Conservation (phyloP, 2,888 invertebrate genomes). For the Heterodera filipjevi region DNA sequence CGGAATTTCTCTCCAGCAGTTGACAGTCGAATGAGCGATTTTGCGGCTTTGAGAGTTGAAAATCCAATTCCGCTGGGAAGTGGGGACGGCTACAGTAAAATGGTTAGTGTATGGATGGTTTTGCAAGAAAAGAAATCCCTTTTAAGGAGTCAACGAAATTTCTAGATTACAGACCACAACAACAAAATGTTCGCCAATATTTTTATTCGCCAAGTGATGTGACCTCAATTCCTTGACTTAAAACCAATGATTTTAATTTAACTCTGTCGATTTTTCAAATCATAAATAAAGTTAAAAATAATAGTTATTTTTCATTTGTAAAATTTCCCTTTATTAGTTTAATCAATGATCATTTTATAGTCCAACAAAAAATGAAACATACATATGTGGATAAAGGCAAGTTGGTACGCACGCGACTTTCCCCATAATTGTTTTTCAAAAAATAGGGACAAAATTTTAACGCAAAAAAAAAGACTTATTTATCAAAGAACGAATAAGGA, state of each 20-base stretch:
- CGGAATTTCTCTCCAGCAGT: not conserved
- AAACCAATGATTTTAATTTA: not conserved
- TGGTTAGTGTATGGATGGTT: not conserved
- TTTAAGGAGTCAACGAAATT: not conserved
- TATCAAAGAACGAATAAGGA: too few relatives aligned
- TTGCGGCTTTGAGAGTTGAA: not conserved
- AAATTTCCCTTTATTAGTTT: too few relatives aligned
- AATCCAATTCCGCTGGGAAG: not conserved
- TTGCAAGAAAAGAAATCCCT: not conserved
- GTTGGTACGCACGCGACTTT: too few relatives aligned
- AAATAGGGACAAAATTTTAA: too few relatives aligned
- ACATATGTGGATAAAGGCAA: too few relatives aligned
- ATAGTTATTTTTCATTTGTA: too few relatives aligned
- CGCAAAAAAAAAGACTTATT: too few relatives aligned
- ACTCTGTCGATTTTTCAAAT: not conserved
- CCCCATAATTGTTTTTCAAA: too few relatives aligned
- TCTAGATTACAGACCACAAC: not conserved
- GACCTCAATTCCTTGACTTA: constrained; percentile 8
- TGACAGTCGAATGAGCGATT: constrained; percentile 6
- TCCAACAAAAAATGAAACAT: too few relatives aligned
- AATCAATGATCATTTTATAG: too few relatives aligned
- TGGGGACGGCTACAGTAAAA: not conserved
- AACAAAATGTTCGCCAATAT: not conserved
- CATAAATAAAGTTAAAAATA: not conserved
- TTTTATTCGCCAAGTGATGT: constrained; percentile 5